Evolutionary conservation across 2,888 invertebrate genomes (phyloP).

Genomic region (Blastobasis lacticolella): DNA sequence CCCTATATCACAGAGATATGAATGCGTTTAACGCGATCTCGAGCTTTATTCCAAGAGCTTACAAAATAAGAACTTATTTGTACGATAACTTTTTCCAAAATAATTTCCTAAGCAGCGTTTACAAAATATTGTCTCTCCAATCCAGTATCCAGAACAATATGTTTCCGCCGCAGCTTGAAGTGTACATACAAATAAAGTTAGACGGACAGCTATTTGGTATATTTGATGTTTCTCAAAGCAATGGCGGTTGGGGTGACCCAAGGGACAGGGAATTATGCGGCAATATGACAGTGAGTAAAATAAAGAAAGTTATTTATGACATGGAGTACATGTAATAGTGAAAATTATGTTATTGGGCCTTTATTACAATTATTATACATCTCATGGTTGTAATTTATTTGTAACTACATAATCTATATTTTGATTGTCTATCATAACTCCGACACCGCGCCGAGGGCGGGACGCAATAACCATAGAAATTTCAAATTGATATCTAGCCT

Average conservation of each 20-base stretch:
- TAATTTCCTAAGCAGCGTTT: constrained; percentile 20
- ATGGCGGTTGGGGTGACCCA: constrained; percentile 42
- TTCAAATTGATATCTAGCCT: no score
- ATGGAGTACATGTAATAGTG: constrained; percentile 12
- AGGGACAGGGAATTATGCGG: constrained; percentile 36
- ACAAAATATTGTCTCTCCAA: constrained; percentile 21
- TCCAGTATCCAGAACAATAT: constrained; percentile 14
- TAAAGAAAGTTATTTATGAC: constrained; percentile 31
- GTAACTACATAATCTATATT: no score
- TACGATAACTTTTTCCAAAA: constrained; percentile 17
- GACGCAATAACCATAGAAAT: no score
- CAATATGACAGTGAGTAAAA: constrained; percentile 35
- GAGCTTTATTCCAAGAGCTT: constrained; percentile 32
- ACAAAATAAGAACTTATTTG: constrained; percentile 20
- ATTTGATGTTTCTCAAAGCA: constrained; percentile 31
- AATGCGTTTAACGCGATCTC: constrained; percentile 35
- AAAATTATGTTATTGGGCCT: no score
- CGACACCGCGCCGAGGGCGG: no score
- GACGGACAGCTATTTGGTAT: constrained; percentile 28
- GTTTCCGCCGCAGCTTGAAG: constrained; percentile 33
- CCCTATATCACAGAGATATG: constrained; percentile 31
- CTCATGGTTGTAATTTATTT: no score
- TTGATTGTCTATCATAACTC: no score
- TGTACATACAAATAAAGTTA: constrained; percentile 31
- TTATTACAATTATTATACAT: no score